phyloP scores from a whole-genome alignment of 2,888 invertebrate genomes.

The Bhutanitis thaidina region DNA sequence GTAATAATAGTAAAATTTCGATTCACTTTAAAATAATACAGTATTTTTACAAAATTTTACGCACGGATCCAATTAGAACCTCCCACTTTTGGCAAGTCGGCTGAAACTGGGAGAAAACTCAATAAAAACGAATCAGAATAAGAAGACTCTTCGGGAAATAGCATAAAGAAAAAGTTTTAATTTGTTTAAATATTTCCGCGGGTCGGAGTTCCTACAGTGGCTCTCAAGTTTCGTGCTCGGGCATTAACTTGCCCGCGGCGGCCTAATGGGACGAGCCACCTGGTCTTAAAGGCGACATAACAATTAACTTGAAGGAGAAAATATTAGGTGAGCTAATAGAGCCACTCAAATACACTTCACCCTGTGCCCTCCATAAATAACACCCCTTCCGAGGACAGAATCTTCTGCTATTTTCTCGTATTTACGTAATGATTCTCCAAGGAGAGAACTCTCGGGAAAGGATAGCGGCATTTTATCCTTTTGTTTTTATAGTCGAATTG shows the following conservation, averaged over 20 bases:
- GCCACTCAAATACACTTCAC: constrained; percentile 67
- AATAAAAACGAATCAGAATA: constrained; percentile 60
- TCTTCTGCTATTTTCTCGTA: constrained; percentile 66
- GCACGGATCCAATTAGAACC: constrained; percentile 31
- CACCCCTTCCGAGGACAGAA: constrained; percentile 59
- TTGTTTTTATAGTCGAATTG: constrained; percentile 70
- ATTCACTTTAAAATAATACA: no score
- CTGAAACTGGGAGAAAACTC: constrained; percentile 44
- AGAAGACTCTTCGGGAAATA: constrained; percentile 54
- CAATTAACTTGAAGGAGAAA: constrained; percentile 76
- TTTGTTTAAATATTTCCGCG: constrained; percentile 76
- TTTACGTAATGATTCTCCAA: constrained; percentile 68
- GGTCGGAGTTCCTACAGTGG: constrained; percentile 48
- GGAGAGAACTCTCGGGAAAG: constrained; percentile 50
- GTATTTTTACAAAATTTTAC: constrained; percentile 20
- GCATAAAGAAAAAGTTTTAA: constrained; percentile 73
- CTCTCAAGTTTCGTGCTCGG: constrained; percentile 61
- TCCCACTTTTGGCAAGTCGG: constrained; percentile 33
- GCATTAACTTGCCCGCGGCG: constrained; percentile 61
- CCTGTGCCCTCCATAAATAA: constrained; percentile 70
- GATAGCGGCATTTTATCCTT: constrained; percentile 47
- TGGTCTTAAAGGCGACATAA: constrained; percentile 75
- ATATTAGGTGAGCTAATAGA: constrained; percentile 77
- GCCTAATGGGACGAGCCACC: constrained; percentile 73
- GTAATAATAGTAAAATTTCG: no score